Percentiles rank a stretch among this genome's conserved stretches.
Conservation (phyloP, 2,888 invertebrate genomes). For the Parnassius apollo region DNA sequence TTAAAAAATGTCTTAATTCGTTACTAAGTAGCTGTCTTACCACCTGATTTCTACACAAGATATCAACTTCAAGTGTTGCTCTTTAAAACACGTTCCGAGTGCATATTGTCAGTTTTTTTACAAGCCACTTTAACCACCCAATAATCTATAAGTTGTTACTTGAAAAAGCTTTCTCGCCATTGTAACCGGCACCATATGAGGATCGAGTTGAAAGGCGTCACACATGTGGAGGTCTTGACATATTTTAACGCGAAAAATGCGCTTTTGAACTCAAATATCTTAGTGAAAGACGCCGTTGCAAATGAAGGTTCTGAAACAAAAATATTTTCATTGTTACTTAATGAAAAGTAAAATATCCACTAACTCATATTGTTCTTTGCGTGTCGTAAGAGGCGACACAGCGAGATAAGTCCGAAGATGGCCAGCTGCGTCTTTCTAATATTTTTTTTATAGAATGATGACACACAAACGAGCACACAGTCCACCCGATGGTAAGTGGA, state of each 20-base stretch:
- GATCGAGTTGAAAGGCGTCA: slow-evolving; percentile 17
- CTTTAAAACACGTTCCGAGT: slow-evolving; percentile 19
- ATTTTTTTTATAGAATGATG: too few species aligned
- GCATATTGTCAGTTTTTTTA: slow-evolving; percentile 15
- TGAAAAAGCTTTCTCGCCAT: slow-evolving; percentile 20
- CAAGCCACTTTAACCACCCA: slow-evolving; percentile 18
- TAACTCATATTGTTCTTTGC: too few species aligned
- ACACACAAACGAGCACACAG: too few species aligned
- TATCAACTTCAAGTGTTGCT: slow-evolving; percentile 18
- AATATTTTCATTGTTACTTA: too few species aligned
- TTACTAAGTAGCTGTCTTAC: slow-evolving; percentile 9
- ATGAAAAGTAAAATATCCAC: too few species aligned
- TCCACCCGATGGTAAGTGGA: too few species aligned
- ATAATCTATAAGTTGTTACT: slow-evolving; percentile 22
- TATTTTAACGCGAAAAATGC: slow-evolving; percentile 17
- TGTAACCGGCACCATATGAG: slow-evolving; percentile 13
- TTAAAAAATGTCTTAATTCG: not conserved
- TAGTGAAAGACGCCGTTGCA: too few species aligned
- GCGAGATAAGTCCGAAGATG: too few species aligned
- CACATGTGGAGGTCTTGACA: slow-evolving; percentile 24
- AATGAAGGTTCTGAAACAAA: too few species aligned
- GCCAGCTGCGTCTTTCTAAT: too few species aligned
- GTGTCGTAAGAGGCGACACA: too few species aligned
- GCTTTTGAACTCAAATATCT: slow-evolving; percentile 9
- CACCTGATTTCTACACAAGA: slow-evolving; percentile 15